These are phyloP conservation scores for Cassiopea xamachana DNA, from an alignment of 30 jellyfish, hydroid and myxozoan species.

Conservation along the genomic window DNA sequence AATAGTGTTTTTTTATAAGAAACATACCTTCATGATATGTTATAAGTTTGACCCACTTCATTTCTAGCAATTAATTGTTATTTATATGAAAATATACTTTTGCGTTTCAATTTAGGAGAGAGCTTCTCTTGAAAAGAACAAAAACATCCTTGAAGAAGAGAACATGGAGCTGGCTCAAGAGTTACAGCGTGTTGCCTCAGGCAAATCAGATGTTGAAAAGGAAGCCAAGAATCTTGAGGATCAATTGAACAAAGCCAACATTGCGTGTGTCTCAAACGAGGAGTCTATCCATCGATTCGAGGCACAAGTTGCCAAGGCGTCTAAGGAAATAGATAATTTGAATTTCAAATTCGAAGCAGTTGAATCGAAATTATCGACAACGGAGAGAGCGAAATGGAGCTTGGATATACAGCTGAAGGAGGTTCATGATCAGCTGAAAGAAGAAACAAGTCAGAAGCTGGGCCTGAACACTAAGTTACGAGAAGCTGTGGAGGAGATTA, in stretches of 20 bases:
- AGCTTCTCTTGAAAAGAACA: slow-evolving; percentile 82
- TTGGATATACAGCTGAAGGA: slow-evolving; percentile 65
- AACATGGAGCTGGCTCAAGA: slow-evolving; percentile 98
- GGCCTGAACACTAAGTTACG: slow-evolving; percentile 88
- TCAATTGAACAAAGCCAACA: slow-evolving; percentile 87
- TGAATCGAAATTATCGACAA: slow-evolving; percentile 77
- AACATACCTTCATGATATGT: too few relatives aligned
- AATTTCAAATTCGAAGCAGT: slow-evolving; percentile 84
- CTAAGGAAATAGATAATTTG: slow-evolving; percentile 87
- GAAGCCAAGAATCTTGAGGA: slow-evolving; percentile 89
- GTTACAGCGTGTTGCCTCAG: slow-evolving; percentile 80
- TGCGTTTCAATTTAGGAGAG: slow-evolving; percentile 54
- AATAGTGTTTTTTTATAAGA: too few relatives aligned
- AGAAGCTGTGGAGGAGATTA: slow-evolving; percentile 98
- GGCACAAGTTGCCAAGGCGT: slow-evolving; percentile 70
- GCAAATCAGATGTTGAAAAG: slow-evolving; percentile 86
- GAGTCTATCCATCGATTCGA: slow-evolving; percentile 85
- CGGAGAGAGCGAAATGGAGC: slow-evolving; percentile 71
- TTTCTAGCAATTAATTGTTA: too few relatives aligned
- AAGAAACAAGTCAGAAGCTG: slow-evolving; percentile 94
- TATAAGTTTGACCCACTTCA: too few relatives aligned
- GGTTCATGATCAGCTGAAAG: slow-evolving; percentile 83
- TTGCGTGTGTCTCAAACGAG: slow-evolving; percentile 82
- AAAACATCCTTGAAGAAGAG: slow-evolving; percentile 87
- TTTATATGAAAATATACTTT: too few relatives aligned